phyloP scores from a whole-genome alignment of 2,113 vertebrate genomes.

The Ginglymostoma cirratum region DNA sequence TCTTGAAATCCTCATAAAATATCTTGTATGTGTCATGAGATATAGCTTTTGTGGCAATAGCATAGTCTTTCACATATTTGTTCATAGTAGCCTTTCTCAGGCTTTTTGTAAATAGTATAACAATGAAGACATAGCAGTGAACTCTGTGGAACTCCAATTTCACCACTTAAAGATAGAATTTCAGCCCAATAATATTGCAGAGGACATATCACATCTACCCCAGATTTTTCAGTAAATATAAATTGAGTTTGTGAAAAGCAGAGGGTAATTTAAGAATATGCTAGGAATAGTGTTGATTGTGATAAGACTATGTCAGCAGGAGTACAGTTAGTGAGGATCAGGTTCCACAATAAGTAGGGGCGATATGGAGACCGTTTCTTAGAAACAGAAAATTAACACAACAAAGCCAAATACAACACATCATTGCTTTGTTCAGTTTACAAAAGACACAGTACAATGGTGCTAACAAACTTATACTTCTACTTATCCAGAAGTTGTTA shows the following conservation, averaged over 20 bases:
- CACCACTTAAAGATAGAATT: background rate
- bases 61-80: background rate
- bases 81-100: background rate
- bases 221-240: constrained; percentile 6
- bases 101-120: background rate
- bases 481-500: background rate
- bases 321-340: background rate
- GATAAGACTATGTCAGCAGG: background rate
- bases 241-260: background rate
- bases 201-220: background rate
- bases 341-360: background rate
- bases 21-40: background rate
- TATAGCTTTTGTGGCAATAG: background rate
- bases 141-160: background rate
- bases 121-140: background rate
- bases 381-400: background rate
- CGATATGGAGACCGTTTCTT: background rate
- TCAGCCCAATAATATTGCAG: background rate
- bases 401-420: background rate
- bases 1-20: background rate
- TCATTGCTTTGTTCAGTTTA: background rate
- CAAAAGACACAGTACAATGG: background rate
- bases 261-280: background rate
- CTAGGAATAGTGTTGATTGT: background rate
- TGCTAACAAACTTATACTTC: background rate